Percentiles rank a stretch among this genome's conserved stretches.
Conservation (phyloP, 2,888 invertebrate species). For the Pheosia tremula region DNA sequence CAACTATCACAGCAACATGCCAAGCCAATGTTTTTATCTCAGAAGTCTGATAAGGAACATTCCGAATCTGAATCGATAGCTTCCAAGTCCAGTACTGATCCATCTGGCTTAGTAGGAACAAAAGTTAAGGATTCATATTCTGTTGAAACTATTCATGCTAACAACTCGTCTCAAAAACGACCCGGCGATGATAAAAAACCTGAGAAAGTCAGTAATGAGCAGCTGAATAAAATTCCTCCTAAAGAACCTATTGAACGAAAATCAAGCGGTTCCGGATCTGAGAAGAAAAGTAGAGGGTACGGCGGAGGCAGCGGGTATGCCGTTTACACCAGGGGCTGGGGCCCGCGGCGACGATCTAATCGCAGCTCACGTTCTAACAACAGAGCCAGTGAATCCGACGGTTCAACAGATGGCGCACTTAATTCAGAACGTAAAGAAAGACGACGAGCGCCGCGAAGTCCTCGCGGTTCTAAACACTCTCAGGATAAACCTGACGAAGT, state of each 20-base stretch:
- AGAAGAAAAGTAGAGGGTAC: conserved; percentile 82
- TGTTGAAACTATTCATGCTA: conserved; percentile 55
- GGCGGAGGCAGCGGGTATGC: conserved; percentile 67
- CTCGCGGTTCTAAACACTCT: conserved; percentile 85
- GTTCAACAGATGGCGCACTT: conserved; percentile 88
- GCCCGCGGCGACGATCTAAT: conserved; percentile 76
- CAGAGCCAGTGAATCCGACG: conserved; percentile 89
- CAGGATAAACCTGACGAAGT: conserved; percentile 83
- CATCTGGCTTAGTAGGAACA: conserved; percentile 45
- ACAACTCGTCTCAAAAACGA: conserved; percentile 57
- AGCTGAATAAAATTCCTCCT: conserved; percentile 71
- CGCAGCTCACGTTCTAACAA: conserved; percentile 77
- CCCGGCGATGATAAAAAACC: conserved; percentile 65
- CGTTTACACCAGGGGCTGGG: conserved; percentile 79
- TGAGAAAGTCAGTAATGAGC: conserved; percentile 67
- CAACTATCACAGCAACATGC: conserved; percentile 46
- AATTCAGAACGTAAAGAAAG: conserved; percentile 80
- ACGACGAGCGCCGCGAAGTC: conserved; percentile 82
- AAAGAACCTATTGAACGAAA: conserved; percentile 79
- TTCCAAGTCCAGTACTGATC: conserved; percentile 65
- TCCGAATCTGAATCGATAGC: conserved; percentile 67
- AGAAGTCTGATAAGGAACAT: conserved; percentile 70
- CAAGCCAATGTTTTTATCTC: conserved; percentile 58
- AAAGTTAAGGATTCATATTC: conserved; percentile 58
- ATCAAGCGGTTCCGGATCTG: conserved; percentile 75